These are phyloP conservation scores for Tetramorium simillimum DNA, from an alignment of 1,140 invertebrate genomes.

Conservation along the genomic window DNA sequence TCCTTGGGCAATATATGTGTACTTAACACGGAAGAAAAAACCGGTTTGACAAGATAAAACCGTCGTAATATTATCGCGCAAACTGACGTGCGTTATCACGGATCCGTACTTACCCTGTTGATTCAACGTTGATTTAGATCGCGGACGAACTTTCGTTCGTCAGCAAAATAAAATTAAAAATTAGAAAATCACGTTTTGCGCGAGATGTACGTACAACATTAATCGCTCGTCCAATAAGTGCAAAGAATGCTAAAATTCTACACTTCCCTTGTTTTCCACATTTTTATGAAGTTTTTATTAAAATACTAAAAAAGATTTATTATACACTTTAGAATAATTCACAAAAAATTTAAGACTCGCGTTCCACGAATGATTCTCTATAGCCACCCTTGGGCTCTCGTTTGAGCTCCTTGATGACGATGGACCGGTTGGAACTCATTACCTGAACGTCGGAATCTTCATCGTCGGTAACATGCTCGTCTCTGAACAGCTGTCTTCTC, in stretches of 20 bases:
- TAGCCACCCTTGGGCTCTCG: conserved; percentile 76
- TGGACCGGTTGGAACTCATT: conserved; percentile 43
- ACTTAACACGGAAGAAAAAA: conserved; percentile 1
- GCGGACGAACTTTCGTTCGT: not conserved
- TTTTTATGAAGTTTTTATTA: conserved; percentile 24
- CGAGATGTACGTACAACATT: no score
- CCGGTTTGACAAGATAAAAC: conserved; percentile 5
- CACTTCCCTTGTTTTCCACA: not conserved
- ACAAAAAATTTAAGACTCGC: conserved; percentile 47
- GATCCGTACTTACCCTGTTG: not conserved
- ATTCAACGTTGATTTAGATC: not conserved
- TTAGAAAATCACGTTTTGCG: not conserved
- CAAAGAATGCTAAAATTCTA: not conserved
- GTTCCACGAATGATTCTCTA: conserved; percentile 54
- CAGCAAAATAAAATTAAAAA: not conserved
- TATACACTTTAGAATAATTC: not conserved
- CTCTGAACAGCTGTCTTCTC: conserved; percentile 53
- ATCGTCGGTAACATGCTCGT: conserved; percentile 81
- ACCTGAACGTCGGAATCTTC: conserved; percentile 80
- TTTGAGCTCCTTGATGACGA: conserved; percentile 74
- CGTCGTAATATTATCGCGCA: conserved; percentile 7
- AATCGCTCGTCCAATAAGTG: no score
- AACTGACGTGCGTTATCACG: not conserved
- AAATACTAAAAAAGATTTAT: not conserved
- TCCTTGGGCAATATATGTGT: not conserved